Evolutionary conservation across 2,113 vertebrate species (phyloP), one percentile per base, ranked within the genome.

Genomic region (Cranoglanis bouderius): DNA sequence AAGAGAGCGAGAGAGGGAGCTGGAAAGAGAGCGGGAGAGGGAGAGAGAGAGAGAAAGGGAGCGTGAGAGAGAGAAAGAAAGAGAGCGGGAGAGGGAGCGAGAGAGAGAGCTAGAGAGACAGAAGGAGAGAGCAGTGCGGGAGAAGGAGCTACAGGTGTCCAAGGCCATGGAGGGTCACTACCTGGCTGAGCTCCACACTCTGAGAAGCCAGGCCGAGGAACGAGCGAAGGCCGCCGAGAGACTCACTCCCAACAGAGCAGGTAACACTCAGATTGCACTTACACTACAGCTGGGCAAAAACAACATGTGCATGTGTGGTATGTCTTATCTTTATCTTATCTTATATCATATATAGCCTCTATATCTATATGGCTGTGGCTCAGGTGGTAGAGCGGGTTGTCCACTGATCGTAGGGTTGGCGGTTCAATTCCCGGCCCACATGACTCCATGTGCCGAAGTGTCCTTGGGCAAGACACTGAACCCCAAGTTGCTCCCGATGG

Each of bases 161-260:
- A 99, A 98, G 95, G 96, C 95, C 89, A 95, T 97, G 93, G 98
- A 99, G 91, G 97, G 95, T 13, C 95, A 97, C 74, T 99, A 98
- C 93, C 94, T 99, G 90, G 94, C 97, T 0, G 98, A 99, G 91
- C 94, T 98, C 81, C 98, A 98, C 0, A 95, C 94, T 35, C 95
- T 97, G 89, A 96, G 97, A 49, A 92, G 94, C 7, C 97, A 97
- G 53, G 18, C 92, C 0, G 98, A 99, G 86, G 98, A 99, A 55
- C 94, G 97, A 87, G 94, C 77, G 91, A 99, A 98, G 91, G 92
- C 96, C 7, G 49, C 84, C 0, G 98, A 99, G 93, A 97, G 96
- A 84, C 97, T 98, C 92, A 97, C 94, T 0, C 96, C 97, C 0
- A 95, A 96, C 93, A 96, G 98, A 93, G 89, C 97, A 94, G 98